phyloP scores from a whole-genome alignment of 2,113 vertebrate genomes.

The Pogona vitticeps region DNA sequence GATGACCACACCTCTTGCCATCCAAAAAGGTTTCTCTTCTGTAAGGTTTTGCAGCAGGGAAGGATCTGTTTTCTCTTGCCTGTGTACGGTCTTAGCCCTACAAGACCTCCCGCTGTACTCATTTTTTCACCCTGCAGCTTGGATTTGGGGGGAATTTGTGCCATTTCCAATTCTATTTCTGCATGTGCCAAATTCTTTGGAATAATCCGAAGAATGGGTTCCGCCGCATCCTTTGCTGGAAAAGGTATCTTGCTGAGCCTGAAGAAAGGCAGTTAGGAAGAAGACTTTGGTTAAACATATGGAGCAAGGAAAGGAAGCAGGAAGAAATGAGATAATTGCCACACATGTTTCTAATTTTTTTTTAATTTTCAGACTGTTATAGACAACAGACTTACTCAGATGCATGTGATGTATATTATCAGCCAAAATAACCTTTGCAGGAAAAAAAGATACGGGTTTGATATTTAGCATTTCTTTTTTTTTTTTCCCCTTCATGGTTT shows the following conservation, averaged over 20 bases:
- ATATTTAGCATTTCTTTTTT: slow-evolving; percentile 7
- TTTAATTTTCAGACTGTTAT: slow-evolving; percentile 52
- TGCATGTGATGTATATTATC: slow-evolving; percentile 20
- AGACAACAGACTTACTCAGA: slow-evolving; percentile 42
- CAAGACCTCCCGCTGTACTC: not conserved
- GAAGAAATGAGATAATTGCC: slow-evolving; percentile 58
- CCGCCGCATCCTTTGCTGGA: slow-evolving; percentile 13
- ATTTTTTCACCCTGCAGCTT: not conserved
- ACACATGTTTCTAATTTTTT: slow-evolving; percentile 65
- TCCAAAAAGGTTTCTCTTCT: not conserved
- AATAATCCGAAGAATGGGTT: not conserved
- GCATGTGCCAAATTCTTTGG: not conserved
- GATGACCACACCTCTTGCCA: not conserved
- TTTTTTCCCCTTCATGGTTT: not conserved
- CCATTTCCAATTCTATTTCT: slow-evolving; percentile 11
- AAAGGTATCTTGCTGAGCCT: not conserved
- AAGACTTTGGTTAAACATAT: slow-evolving; percentile 38
- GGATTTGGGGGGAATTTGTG: not conserved
- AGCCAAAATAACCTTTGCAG: slow-evolving; percentile 21
- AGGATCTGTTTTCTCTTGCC: not conserved
- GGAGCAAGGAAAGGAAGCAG: slow-evolving; percentile 53
- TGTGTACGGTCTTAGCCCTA: not conserved
- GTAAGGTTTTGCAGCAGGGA: not conserved
- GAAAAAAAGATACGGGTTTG: slow-evolving; percentile 9
- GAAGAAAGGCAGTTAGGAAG: not conserved